Evolutionary conservation across 2,797 vertebrate genomes (phyloP), one percentile per base, ranked within the genome.

Genomic region (Hemibagrus guttatus): DNA sequence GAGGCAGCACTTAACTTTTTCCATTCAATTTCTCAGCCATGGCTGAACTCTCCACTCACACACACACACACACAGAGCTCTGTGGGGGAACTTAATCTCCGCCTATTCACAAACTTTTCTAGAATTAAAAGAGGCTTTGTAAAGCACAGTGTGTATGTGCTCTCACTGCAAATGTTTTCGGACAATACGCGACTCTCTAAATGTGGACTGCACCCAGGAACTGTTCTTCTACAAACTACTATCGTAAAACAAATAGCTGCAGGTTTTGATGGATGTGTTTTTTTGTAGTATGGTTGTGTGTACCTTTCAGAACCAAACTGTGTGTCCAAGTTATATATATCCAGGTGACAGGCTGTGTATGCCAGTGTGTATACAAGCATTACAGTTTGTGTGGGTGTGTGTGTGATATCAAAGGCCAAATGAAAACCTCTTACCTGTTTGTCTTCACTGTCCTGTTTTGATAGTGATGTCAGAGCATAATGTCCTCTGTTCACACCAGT

Each of bases 361-460:
- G 1, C 46, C 39, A 49, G 59, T 28, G 79, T 63, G 39, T 4
- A 49, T 81, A 46, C 80, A 52, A 49, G 46, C 14, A 66, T 52
- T 66, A 66, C 61, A 31, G 42, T 72, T 35, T 76, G 16, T 31
- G 21, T n/a, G 28, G 12, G 28, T 79, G 75, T 49, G 61, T 35
- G 61, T 21, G 17, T 54, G n/a, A 42, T 6, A 39, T 26, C n/a
- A 59, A 64, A 54, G 14, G 9, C 59, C 9, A 66, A 16, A 59
- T 71, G 54, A 72, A 46, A 74, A 46, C 54, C 7, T 19, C 86
- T 88, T n/a, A 91, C 90, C 84, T 87, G 88, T 85, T 84, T 89
- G 64, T 89, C 87, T 31, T 88, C 86, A 23, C 63, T 61, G 3
- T 88, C 88, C 26, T 87, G 59, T 23, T 23, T 63, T 56, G 86